A percentile compares a stretch with the other conserved stretches of the same genome.
phyloP scores from a whole-genome alignment of 2,797 vertebrate species.

The Clamator glandarius region DNA sequence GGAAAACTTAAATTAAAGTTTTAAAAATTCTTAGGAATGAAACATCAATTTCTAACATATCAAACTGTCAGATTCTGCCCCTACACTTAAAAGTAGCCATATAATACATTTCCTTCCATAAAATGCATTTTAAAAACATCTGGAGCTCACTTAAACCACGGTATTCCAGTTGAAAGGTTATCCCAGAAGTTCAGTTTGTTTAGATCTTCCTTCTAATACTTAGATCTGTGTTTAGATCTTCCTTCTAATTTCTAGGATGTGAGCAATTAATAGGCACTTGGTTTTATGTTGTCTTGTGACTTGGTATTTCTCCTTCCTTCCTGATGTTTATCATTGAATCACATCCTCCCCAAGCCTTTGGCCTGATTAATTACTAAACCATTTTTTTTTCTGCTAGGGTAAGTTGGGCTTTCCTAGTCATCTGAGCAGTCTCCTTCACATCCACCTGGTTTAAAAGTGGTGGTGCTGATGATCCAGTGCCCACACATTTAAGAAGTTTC shows the following conservation, averaged over 20 bases:
- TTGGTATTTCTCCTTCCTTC: background rate
- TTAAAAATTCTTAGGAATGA: background rate
- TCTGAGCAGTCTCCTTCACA: background rate
- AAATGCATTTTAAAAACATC: background rate
- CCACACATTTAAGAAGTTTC: background rate
- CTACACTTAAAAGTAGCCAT: background rate
- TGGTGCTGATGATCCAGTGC: background rate
- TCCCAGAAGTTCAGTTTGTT: background rate
- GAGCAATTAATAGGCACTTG: background rate
- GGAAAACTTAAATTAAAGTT: background rate
- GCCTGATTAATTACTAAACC: background rate
- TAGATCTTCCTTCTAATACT: background rate
- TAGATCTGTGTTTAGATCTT: background rate
- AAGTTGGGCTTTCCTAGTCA: background rate
- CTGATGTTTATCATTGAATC: slow-evolving; percentile 30
- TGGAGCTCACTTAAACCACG: background rate
- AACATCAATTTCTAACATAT: background rate
- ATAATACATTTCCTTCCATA: background rate
- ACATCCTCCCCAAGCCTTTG: slow-evolving; percentile 13
- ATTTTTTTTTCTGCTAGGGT: background rate
- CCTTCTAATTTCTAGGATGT: background rate
- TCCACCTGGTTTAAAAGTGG: background rate
- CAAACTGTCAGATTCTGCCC: background rate
- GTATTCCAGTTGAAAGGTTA: background rate
- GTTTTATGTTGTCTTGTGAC: slow-evolving; percentile 1